phyloP scores from a whole-genome alignment of 2,888 invertebrate genomes.

The Lymantria dispar region DNA sequence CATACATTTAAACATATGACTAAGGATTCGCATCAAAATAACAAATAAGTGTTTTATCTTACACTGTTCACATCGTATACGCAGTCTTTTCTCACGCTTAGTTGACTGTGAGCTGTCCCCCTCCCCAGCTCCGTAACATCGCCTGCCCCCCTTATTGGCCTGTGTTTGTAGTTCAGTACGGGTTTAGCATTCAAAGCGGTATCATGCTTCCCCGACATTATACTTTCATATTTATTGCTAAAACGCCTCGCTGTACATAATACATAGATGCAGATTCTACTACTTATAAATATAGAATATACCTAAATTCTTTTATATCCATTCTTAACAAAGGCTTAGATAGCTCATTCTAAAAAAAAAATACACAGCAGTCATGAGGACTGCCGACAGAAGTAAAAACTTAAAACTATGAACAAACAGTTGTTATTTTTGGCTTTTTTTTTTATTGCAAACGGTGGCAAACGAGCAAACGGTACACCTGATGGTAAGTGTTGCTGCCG shows the following conservation, averaged over 20 bases:
- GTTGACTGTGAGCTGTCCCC: constrained; percentile 55
- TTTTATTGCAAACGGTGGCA: too few species aligned
- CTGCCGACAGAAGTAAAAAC: too few species aligned
- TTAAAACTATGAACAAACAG: too few species aligned
- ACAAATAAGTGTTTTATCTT: constrained; percentile 59
- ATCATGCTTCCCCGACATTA: constrained; percentile 71
- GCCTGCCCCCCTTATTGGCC: constrained; percentile 43
- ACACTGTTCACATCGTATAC: constrained; percentile 61
- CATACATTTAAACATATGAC: constrained; percentile 31
- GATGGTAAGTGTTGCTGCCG: too few species aligned
- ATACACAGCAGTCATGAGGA: too few species aligned
- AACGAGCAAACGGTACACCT: too few species aligned
- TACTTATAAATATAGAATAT: neutral
- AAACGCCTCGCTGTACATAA: constrained; percentile 62
- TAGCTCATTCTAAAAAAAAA: too few species aligned
- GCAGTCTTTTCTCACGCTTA: constrained; percentile 74
- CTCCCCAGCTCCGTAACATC: constrained; percentile 38
- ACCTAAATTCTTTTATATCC: too few species aligned
- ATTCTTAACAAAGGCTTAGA: too few species aligned
- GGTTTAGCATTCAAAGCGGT: constrained; percentile 76
- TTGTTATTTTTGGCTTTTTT: too few species aligned
- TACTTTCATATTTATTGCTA: constrained; percentile 77
- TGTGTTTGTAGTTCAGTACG: constrained; percentile 75
- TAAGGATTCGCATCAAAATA: constrained; percentile 64
- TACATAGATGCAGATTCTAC: constrained; percentile 36